Percentiles rank a stretch among this genome's conserved stretches.
Evolutionary conservation across 2,888 invertebrate species (phyloP).

Genomic region (Nephrotoma guestfalica): DNA sequence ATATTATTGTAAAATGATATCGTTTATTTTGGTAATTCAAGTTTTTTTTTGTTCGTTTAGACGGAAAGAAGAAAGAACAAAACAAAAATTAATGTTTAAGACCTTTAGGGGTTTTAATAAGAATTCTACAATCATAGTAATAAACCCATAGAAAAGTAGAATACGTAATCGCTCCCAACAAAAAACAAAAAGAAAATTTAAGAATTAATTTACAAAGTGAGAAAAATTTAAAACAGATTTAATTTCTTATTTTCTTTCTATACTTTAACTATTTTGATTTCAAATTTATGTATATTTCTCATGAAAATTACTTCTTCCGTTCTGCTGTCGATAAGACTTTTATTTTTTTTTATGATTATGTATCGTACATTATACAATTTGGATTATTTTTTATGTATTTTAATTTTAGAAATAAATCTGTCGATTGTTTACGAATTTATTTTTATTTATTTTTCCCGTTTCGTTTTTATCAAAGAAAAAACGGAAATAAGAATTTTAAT

Average conservation of each 20-base stretch:
- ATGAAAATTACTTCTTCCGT: not conserved
- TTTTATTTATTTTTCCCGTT: not conserved
- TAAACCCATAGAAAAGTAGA: not conserved
- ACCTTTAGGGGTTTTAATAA: not conserved
- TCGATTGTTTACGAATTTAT: not conserved
- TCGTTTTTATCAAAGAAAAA: not conserved
- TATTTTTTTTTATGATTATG: not conserved
- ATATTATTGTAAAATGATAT: not conserved
- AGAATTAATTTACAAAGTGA: not conserved
- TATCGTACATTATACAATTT: not conserved
- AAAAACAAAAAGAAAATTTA: not conserved
- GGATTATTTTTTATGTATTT: not conserved
- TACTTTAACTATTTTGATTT: not conserved
- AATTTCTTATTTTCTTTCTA: not conserved
- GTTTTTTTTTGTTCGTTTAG: not conserved
- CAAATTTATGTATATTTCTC: not conserved
- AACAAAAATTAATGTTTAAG: not conserved
- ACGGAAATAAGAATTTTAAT: not conserved
- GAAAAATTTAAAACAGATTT: not conserved
- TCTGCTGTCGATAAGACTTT: not conserved
- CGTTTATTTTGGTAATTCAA: not conserved
- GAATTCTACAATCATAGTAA: not conserved
- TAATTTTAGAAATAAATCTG: not conserved
- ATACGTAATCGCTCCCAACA: not conserved
- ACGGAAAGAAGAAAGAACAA: not conserved